Conservation (phyloP, 2,888 invertebrate species). For the Nyleta sp. region DNA sequence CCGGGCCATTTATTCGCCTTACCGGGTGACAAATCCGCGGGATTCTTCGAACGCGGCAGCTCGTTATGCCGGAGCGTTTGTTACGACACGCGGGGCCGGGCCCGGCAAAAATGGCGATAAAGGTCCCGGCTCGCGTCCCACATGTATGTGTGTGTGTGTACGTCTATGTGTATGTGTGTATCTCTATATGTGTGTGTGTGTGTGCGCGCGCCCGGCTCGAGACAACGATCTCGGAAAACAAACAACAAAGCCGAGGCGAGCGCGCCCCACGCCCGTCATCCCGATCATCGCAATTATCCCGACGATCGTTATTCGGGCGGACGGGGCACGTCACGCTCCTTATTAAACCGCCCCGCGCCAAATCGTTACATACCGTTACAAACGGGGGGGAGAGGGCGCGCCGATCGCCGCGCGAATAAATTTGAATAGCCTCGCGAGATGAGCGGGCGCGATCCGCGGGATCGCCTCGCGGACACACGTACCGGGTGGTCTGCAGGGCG, state of each 20-base stretch:
- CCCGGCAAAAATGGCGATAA: conserved; percentile 41
- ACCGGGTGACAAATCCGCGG: conserved; percentile 1
- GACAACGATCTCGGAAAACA: conserved; percentile 34
- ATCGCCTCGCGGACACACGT: conserved; percentile 37
- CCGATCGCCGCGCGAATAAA: too few relatives aligned
- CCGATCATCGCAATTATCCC: conserved; percentile 65
- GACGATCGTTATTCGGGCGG: conserved; percentile 55
- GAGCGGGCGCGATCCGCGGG: conserved; percentile 33
- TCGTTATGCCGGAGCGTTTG: conserved; percentile 21
- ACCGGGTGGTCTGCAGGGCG: background rate
- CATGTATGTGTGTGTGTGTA: too few relatives aligned
- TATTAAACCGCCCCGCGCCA: conserved; percentile 45
- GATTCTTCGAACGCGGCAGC: background rate
- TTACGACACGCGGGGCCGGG: conserved; percentile 15
- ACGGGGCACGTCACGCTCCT: conserved; percentile 45
- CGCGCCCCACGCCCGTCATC: conserved; percentile 4
- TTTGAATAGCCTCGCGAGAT: too few relatives aligned
- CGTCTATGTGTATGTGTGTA: too few relatives aligned
- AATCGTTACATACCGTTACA: too few relatives aligned
- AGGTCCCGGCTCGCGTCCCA: conserved; percentile 30
- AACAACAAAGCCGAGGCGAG: conserved; percentile 19
- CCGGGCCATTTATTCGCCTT: conserved; percentile 40
- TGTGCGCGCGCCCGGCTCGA: conserved; percentile 11
- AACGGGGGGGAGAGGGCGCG: too few relatives aligned
- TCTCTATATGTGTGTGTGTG: too few relatives aligned